Evolutionary conservation across 2,113 vertebrate species (phyloP).

Genomic region (Lamprotornis superbus): DNA sequence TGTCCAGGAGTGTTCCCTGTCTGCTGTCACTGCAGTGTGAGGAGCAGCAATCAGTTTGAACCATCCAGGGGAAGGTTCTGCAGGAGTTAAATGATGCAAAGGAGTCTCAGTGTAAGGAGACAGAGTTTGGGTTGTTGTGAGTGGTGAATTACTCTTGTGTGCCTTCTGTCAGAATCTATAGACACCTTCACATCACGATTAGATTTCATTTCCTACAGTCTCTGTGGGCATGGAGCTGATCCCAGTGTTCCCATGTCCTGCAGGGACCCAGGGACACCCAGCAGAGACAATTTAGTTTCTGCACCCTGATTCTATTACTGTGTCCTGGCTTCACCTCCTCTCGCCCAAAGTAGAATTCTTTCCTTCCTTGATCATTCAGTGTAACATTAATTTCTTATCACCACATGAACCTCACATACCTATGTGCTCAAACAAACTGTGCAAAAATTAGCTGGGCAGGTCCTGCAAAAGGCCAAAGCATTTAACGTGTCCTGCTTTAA

Average conservation of each 20-base stretch:
- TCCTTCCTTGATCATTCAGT: background rate
- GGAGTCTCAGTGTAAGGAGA: fast-evolving
- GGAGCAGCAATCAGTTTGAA: background rate
- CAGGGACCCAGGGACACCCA: background rate
- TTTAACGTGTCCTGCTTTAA: background rate
- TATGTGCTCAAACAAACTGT: background rate
- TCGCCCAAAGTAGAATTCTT: background rate
- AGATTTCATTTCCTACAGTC: background rate
- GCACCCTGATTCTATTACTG: background rate
- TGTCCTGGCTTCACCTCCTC: background rate
- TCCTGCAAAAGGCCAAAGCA: background rate
- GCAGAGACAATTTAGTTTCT: background rate
- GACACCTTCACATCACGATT: background rate
- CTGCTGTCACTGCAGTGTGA: background rate
- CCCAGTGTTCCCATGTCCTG: background rate
- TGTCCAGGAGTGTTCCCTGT: background rate
- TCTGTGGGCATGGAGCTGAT: background rate
- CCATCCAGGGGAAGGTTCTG: background rate
- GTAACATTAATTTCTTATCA: constrained; percentile 15
- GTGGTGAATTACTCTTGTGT: background rate
- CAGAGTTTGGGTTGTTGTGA: background rate
- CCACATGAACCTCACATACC: background rate
- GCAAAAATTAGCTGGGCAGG: constrained; percentile 6
- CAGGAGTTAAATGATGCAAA: background rate
- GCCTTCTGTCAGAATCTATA: background rate